Base-by-base conservation (phyloP, 2,797 vertebrate species). In the Karalla daura region DNA sequence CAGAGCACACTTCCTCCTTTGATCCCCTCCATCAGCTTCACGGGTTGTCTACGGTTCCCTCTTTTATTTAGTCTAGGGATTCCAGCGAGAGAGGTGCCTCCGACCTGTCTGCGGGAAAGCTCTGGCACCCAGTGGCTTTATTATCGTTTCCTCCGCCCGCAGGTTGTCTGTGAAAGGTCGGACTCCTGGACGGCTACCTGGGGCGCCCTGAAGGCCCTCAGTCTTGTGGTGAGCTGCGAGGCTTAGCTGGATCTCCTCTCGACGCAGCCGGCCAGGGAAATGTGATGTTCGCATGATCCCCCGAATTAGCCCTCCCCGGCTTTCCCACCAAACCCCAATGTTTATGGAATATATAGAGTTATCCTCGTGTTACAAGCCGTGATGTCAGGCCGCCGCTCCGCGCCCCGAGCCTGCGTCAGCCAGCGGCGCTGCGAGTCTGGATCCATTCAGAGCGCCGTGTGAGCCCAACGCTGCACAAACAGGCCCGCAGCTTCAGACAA, bases 341-440 rank as follows among this genome's bases (percentile, higher is more conserved):
- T 86, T 90, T 82, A 72, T 63, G 33, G 45, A 81, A 73, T 20
- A 61, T 55, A 63, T 70, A 62, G 63, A 84, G 62, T 70, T 73
- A 51, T 82, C 71, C 81, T 86, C 77, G 7, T 35, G 80, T 88
- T 88, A 80, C 81, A n/a, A 52, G 13, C 46, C 2, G 28, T 72
- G 86, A 83, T 76, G 86, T 83, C 76, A 85, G 69, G n/a, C 52
- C 1, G 44, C 43, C 20, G 50, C 79, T 66, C 24, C 14, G 28
- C 49, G 3, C 44, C 70, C 17, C 28, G 63, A 21, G 7, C 54
- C 76, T 87, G 84, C 87, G 85, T 88, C 85, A 88, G 62, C 40
- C 51, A 15, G 25, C 51, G 9, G 14, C 47, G 44, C 49, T 54
- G 25, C 7, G 35, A 37, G 81, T 76, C 81, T 87, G 83, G 81